Conservation (phyloP, 2,113 vertebrate species). For the Myiozetetes cayanensis region DNA sequence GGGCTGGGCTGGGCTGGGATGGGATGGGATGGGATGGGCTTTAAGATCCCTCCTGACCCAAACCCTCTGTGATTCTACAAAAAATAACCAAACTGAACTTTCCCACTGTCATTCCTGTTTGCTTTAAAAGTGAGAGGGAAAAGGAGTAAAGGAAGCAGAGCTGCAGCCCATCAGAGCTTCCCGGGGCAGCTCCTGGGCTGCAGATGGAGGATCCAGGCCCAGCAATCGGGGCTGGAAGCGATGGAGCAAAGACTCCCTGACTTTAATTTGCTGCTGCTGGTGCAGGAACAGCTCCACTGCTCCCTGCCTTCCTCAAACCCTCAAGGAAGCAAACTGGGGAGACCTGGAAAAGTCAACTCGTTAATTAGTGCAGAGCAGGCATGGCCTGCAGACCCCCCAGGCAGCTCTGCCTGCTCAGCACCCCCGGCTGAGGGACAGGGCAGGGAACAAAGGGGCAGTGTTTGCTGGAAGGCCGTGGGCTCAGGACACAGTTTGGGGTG, state of each 20-base stretch:
- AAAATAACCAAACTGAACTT: neutral
- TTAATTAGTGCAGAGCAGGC: neutral
- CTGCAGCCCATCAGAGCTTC: neutral
- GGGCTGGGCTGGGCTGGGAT: neutral
- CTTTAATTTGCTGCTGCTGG: neutral
- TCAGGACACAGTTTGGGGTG: neutral
- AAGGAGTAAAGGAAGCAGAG: neutral
- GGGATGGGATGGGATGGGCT: neutral
- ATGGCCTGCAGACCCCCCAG: neutral
- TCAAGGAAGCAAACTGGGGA: neutral
- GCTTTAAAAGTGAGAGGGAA: neutral
- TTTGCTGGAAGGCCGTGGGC: constrained; percentile 1
- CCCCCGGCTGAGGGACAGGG: neutral
- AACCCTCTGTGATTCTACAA: neutral
- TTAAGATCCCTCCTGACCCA: neutral
- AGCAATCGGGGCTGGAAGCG: neutral
- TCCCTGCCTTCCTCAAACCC: neutral
- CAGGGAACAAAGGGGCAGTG: constrained; percentile 34
- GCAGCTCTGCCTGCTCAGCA: neutral
- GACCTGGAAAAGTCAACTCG: neutral
- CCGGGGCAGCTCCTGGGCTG: fast-evolving
- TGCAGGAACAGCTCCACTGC: neutral
- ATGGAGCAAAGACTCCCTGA: fast-evolving
- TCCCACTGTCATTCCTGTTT: neutral
- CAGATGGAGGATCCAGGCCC: neutral